phyloP scores from a whole-genome alignment of 2,888 invertebrate genomes.

The Harpagoxenus sublaevis region DNA sequence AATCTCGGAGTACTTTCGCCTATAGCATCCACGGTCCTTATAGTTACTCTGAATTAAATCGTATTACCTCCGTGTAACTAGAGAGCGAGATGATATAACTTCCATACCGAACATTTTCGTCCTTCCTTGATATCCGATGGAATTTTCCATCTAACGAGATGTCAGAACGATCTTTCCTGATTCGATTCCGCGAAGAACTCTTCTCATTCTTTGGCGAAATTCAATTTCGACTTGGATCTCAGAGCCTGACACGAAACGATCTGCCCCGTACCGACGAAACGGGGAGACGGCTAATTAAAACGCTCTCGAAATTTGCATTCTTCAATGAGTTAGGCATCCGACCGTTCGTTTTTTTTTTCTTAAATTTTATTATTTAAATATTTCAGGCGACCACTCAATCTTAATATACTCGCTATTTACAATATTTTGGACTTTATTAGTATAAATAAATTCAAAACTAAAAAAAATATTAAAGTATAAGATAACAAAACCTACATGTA shows the following conservation, averaged over 20 bases:
- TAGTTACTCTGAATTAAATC: conserved; percentile 59
- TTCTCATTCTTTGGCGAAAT: conserved; percentile 75
- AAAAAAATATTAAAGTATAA: neutral
- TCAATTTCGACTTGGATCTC: conserved; percentile 75
- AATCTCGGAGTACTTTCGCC: conserved; percentile 25
- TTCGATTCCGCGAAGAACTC: conserved; percentile 76
- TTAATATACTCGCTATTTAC: neutral
- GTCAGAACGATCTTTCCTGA: conserved; percentile 69
- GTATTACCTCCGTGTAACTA: conserved; percentile 52
- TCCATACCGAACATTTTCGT: conserved; percentile 60
- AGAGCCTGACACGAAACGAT: conserved; percentile 66
- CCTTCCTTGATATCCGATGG: conserved; percentile 66
- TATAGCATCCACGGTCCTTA: neutral
- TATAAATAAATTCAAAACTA: neutral
- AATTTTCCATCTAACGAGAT: conserved; percentile 75
- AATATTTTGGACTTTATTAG: neutral
- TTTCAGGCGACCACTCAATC: neutral
- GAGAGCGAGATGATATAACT: conserved; percentile 62
- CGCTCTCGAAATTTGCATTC: conserved; percentile 72
- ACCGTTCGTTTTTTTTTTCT: conserved; percentile 35
- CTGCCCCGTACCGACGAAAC: conserved; percentile 60
- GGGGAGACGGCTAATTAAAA: conserved; percentile 73
- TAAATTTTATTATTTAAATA: conserved; percentile 37
- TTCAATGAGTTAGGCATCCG: conserved; percentile 58
- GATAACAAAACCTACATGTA: neutral